Conservation (phyloP, 1,140 invertebrate species). For the Euwallacea similis region DNA sequence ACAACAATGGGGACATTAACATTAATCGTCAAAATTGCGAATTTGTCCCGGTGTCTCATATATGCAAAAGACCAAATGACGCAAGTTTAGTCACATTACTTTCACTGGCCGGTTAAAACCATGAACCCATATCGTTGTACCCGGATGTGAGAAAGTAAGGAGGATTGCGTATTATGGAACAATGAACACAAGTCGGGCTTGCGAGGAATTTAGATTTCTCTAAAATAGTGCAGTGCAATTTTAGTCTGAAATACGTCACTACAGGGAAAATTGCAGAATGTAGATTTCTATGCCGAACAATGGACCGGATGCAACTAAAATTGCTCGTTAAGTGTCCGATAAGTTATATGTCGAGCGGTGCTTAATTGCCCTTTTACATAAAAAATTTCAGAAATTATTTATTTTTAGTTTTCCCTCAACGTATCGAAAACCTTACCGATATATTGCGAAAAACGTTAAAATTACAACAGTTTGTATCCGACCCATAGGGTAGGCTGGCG, state of each 20-base stretch:
- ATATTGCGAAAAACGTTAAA: too few species aligned
- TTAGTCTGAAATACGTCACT: too few species aligned
- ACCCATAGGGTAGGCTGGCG: too few species aligned
- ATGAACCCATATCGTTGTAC: slow-evolving; percentile 28
- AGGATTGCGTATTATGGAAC: slow-evolving; percentile 23
- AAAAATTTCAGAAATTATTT: too few species aligned
- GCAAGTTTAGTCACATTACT: slow-evolving; percentile 23
- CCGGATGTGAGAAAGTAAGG: slow-evolving; percentile 29
- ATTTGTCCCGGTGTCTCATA: slow-evolving; percentile 10
- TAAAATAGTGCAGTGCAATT: slow-evolving; percentile 4
- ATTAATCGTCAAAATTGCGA: not conserved
- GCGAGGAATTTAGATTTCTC: slow-evolving; percentile 20
- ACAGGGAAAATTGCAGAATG: not conserved
- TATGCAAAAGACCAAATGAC: slow-evolving; percentile 21
- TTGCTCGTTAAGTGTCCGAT: not conserved
- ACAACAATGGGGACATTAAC: not conserved
- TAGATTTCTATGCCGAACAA: not conserved
- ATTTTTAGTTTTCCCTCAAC: too few species aligned
- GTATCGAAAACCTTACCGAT: too few species aligned
- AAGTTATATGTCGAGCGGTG: not conserved
- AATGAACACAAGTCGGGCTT: slow-evolving; percentile 24
- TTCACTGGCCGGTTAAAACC: slow-evolving; percentile 23
- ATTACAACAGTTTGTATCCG: too few species aligned
- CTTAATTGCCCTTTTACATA: too few species aligned
- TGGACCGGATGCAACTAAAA: not conserved